These are phyloP conservation scores for Clupea harengus DNA, from an alignment of 2,113 vertebrate genomes.

Conservation along the genomic window DNA sequence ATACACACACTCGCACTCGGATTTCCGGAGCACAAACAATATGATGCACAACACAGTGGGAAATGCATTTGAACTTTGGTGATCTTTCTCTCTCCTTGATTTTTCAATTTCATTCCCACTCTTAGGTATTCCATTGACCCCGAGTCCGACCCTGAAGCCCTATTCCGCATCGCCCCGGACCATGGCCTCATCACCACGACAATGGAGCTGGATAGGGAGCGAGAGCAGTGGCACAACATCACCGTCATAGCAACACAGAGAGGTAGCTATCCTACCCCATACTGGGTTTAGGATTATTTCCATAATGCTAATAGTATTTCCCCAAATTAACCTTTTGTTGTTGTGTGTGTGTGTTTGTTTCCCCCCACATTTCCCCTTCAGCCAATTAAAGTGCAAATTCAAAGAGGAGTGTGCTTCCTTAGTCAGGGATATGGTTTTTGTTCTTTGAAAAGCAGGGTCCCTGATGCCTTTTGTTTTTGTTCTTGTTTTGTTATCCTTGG, in stretches of 20 bases:
- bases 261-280: slow-evolving; percentile 66
- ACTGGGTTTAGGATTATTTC: background rate
- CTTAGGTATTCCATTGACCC: slow-evolving; percentile 83
- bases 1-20: background rate
- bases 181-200: slow-evolving; percentile 79
- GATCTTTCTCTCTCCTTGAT: background rate
- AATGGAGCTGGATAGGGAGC: slow-evolving; percentile 81
- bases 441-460: background rate
- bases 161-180: slow-evolving; percentile 84
- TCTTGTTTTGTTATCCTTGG: background rate
- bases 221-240: slow-evolving; percentile 82
- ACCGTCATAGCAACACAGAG: slow-evolving; percentile 85
- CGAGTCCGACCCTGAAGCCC: slow-evolving; percentile 78
- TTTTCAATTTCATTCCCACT: slow-evolving; percentile 17
- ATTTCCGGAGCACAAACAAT: background rate
- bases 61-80: background rate
- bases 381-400: background rate
- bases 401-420: background rate
- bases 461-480: background rate
- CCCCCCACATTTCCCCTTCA: background rate
- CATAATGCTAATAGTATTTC: background rate
- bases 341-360: background rate
- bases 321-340: background rate
- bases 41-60: background rate
- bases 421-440: background rate